A percentile compares a stretch with the other conserved stretches of the same genome.
Conservation (phyloP, 2,888 invertebrate species). For the Epirrhoe alternata region DNA sequence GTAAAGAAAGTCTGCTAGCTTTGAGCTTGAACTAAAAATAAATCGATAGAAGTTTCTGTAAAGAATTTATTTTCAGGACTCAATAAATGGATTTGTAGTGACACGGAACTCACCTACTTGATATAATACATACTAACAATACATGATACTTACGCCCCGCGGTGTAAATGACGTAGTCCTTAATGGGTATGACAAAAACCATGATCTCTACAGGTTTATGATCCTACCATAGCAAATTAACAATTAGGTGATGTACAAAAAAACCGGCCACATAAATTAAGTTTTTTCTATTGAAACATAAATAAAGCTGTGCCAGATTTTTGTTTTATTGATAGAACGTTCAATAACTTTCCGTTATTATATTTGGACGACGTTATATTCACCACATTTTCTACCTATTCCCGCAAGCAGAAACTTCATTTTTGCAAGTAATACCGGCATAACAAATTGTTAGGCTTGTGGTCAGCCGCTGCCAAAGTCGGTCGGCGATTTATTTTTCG, state of each 20-base stretch:
- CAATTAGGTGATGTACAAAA: no score
- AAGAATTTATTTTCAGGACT: background rate
- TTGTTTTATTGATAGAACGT: background rate
- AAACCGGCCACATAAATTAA: no score
- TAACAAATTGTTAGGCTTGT: slow-evolving; percentile 27
- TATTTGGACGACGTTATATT: background rate
- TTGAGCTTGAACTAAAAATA: slow-evolving; percentile 27
- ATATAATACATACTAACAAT: no score
- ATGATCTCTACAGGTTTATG: no score
- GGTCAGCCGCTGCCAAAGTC: slow-evolving; percentile 35
- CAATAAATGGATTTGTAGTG: background rate
- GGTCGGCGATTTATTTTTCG: slow-evolving; percentile 79
- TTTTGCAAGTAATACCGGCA: slow-evolving; percentile 22
- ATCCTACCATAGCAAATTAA: no score
- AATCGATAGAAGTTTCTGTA: slow-evolving; percentile 6
- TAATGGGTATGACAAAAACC: no score
- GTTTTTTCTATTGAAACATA: no score
- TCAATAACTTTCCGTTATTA: background rate
- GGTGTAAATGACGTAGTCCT: no score
- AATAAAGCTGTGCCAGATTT: background rate
- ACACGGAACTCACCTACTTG: no score
- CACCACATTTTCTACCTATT: slow-evolving; percentile 8
- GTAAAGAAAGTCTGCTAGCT: slow-evolving; percentile 25
- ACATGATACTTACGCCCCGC: no score
- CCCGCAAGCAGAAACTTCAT: slow-evolving; percentile 15